Evolutionary conservation across 2,797 vertebrate genomes (phyloP), one percentile per base, ranked within the genome.

Genomic region (Coracias cyanogaster): DNA sequence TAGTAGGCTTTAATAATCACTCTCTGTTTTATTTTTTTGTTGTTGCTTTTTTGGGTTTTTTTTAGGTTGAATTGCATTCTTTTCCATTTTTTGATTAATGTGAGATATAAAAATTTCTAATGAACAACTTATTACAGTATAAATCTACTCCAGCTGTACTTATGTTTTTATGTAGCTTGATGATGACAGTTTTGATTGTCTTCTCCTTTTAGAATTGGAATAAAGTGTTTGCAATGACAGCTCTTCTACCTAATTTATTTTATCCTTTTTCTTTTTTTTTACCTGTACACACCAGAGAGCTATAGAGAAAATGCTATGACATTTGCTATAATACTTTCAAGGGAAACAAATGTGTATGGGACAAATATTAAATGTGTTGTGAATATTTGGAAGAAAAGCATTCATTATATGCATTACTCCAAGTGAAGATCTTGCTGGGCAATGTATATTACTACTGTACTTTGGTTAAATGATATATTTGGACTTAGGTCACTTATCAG

Each of bases 291-390:
- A 65, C 57, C 76, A 90, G 81, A 83, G 70, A 96, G 46, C 33
- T 71, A 79, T 82, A 96, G 22, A 76, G 77, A 91, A 97, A 96
- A 96, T 90, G 97, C 95, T 93, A 90, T 91, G 91, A 82, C 91
- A 92, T 96, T 96, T 97, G 21, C 72, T 96, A 96, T 91, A 97
- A 96, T 81, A 67, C 13, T 96, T 97, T 97, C 79, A 95, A 96
- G 80, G 91, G 77, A 96, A 97, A 95, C 52, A 86, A 88, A 95
- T 85, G 73, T 94, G 54, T 71, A 4, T 39, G 61, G 85, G 96
- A 94, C 25, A 85, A 60, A 86, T 77, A 96, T 94, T 90, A 93
- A 95, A 83, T 79, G 43, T 95, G 22, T 49, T 93, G 74, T 96
- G 94, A 93, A 96, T 97, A 95, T 10, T 89, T 74, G 45, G 78